Evolutionary conservation across 2,888 invertebrate genomes (phyloP), one percentile per base, ranked within the genome.

Genomic region (Sminthurinus aureus): DNA sequence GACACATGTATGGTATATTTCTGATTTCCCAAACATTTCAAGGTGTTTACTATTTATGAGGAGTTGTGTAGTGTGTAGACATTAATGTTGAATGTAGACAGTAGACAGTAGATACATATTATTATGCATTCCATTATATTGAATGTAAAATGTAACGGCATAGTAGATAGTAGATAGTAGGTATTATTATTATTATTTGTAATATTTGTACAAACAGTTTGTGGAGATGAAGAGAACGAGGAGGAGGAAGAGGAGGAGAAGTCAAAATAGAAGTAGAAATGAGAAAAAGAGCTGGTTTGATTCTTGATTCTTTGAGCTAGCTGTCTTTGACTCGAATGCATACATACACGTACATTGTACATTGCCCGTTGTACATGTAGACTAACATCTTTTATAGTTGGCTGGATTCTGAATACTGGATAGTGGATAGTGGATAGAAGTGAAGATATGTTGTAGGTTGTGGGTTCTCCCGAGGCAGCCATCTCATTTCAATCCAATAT

Each of bases 401-500:
- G 38, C 38, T 20, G 69, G 69, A 67, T 9, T 67, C 9, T 67
- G 22, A n/a, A 67, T n/a, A n/a, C n/a, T n/a, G n/a, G 69, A 67
- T n/a, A 67, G 69, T 67, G 69, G 69, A 67, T n/a, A n/a, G n/a
- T n/a, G n/a, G 66, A 15, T 15, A n/a, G 66, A 8, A n/a, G 66
- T 15, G n/a, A n/a, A 24, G 69, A 69, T 69, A 24, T 38, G 38
- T 38, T 38, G 38, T 38, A 38, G 38, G 69, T 22, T 69, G 69
- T 22, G 69, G 38, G 73, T 71, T 64, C 67, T 67, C 51, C 73
- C 22, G 73, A 81, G 73, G 80, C 73, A 69, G 20, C 69, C 69
- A n/a, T 58, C 74, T 58, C 80, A 76, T 76, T 82, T 58, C 24
- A 82, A 82, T 81, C 81, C 75, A 76, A 82, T 76, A 82, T 82